Evolutionary conservation across 2,888 invertebrate genomes (phyloP).

Genomic region (Rhogogaster chlorosoma): DNA sequence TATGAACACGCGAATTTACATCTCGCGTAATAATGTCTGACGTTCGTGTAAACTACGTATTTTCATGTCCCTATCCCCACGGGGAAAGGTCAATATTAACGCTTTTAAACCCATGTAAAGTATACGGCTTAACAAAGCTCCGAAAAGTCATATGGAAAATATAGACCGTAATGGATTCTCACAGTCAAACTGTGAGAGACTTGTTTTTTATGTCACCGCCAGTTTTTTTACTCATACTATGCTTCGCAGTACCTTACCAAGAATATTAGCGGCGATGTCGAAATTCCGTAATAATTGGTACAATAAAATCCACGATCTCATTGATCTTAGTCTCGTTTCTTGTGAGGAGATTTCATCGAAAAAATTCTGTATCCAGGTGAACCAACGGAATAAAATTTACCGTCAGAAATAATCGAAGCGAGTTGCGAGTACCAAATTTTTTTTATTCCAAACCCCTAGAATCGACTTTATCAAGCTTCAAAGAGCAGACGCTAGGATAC

Average conservation of each 20-base stretch:
- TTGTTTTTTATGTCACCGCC: not conserved
- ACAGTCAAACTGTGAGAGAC: not conserved
- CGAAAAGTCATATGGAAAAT: constrained; percentile 8
- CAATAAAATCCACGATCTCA: not conserved
- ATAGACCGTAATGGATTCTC: not conserved
- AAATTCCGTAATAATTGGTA: not conserved
- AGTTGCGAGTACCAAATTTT: not conserved
- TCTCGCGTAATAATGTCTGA: not conserved
- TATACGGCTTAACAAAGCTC: constrained; percentile 2
- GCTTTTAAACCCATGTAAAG: constrained; percentile 2
- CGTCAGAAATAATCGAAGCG: not conserved
- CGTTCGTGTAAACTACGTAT: not conserved
- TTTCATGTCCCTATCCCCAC: not conserved
- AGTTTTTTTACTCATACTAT: not conserved
- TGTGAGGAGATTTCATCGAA: not conserved
- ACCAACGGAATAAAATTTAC: not conserved
- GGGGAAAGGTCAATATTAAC: not conserved
- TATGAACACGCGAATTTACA: not conserved
- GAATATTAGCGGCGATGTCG: not conserved
- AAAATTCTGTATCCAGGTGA: not conserved
- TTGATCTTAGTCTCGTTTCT: not conserved
- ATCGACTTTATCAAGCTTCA: not conserved
- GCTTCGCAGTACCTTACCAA: not conserved
- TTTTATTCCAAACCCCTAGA: not conserved
- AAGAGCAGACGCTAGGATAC: not conserved